phyloP scores from a whole-genome alignment of 2,888 invertebrate genomes.

The Tubulanus polymorphus region DNA sequence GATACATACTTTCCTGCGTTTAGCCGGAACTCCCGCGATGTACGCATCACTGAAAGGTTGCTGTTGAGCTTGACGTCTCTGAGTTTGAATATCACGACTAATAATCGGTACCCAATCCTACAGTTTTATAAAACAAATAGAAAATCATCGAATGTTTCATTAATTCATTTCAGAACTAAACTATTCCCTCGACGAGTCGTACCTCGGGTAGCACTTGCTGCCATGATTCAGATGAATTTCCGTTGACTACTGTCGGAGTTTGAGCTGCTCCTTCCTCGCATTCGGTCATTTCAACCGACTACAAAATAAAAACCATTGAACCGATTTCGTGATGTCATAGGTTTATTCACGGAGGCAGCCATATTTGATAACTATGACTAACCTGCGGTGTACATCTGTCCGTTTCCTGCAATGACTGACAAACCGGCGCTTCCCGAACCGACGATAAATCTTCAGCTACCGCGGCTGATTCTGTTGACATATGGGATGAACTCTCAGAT shows the following conservation, averaged over 20 bases:
- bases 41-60: slow-evolving; percentile 83
- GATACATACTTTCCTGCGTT: slow-evolving; percentile 72
- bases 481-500: background rate
- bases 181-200: background rate
- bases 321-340: no score
- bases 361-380: no score
- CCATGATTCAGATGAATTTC: background rate
- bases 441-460: background rate
- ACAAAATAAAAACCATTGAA: no score
- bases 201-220: background rate
- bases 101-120: slow-evolving; percentile 85
- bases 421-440: no score
- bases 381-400: no score
- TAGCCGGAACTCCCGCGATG: slow-evolving; percentile 81
- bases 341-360: no score
- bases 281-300: no score
- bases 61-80: slow-evolving; percentile 62
- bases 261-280: no score
- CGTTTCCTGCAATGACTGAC: no score
- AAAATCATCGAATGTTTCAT: no score
- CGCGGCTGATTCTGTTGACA: background rate
- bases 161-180: background rate
- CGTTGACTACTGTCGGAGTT: no score
- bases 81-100: slow-evolving; percentile 71
- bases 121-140: background rate